A percentile compares a stretch with the other conserved stretches of the same genome.
These are phyloP conservation scores for Lumbricus terrestris DNA, from an alignment of 2,888 invertebrate species.

Conservation along the genomic window DNA sequence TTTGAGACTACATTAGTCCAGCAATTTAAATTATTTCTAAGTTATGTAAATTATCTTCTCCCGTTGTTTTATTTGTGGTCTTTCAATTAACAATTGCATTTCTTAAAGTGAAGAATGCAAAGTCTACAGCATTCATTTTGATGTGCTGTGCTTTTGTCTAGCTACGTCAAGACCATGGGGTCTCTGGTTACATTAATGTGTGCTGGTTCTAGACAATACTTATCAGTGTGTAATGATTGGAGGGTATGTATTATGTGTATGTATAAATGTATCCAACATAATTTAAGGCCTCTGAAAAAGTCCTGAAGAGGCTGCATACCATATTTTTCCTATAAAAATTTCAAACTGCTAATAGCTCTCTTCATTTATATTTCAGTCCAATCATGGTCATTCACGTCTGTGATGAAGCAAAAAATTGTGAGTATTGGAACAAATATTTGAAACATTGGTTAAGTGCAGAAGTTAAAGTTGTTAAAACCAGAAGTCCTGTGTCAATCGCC, in stretches of 20 bases:
- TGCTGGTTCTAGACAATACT: background rate
- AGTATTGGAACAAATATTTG: conserved; percentile 39
- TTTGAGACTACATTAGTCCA: no score
- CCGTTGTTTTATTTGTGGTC: no score
- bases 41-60: no score
- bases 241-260: background rate
- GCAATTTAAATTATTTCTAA: no score
- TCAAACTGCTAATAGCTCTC: background rate
- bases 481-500: no score
- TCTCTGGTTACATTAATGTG: background rate
- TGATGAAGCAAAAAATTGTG: conserved; percentile 81
- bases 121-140: no score
- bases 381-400: conserved; percentile 85
- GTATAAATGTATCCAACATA: background rate
- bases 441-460: no score
- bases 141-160: background rate
- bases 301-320: background rate
- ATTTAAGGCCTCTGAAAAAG: background rate
- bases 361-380: conserved; percentile 46
- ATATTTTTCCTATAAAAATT: no score
- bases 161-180: background rate
- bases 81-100: no score
- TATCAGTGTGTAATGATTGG: no score
- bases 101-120: no score
- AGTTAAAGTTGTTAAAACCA: no score